A percentile compares a stretch with the other conserved stretches of the same genome.
Conservation (phyloP, 1,140 invertebrate genomes). For the Mizuhopecten yessoensis region DNA sequence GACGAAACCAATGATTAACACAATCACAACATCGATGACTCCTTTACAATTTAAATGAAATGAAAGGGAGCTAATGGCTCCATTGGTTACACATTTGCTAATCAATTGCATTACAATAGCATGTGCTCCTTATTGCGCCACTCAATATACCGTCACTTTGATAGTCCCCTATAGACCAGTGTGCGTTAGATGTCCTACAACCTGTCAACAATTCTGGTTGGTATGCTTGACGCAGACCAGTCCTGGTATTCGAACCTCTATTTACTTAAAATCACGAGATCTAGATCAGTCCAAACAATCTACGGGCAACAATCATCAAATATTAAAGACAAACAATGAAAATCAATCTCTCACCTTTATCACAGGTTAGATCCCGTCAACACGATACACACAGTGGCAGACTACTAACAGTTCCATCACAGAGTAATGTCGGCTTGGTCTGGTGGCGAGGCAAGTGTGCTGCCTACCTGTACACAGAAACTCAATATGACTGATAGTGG, state of each 20-base stretch:
- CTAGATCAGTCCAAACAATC: not conserved
- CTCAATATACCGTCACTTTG: no score
- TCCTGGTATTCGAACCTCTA: not conserved
- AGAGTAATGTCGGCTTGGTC: not conserved
- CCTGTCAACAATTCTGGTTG: no score
- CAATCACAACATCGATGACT: no score
- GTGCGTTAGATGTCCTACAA: no score
- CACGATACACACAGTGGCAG: not conserved
- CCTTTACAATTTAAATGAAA: no score
- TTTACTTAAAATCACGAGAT: not conserved
- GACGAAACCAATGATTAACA: no score
- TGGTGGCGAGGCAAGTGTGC: not conserved
- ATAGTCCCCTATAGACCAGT: no score
- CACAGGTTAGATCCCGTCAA: not conserved
- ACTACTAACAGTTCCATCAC: not conserved
- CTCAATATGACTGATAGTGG: not conserved
- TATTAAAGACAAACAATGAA: not conserved
- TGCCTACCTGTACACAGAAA: not conserved
- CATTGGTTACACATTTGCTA: no score
- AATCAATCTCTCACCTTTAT: not conserved
- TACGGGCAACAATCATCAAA: not conserved
- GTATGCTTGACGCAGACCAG: not conserved
- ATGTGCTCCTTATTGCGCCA: no score
- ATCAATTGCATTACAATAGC: no score
- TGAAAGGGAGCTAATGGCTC: no score